Conservation (phyloP, 2,888 invertebrate species). For the Choristoneura rosaceana region DNA sequence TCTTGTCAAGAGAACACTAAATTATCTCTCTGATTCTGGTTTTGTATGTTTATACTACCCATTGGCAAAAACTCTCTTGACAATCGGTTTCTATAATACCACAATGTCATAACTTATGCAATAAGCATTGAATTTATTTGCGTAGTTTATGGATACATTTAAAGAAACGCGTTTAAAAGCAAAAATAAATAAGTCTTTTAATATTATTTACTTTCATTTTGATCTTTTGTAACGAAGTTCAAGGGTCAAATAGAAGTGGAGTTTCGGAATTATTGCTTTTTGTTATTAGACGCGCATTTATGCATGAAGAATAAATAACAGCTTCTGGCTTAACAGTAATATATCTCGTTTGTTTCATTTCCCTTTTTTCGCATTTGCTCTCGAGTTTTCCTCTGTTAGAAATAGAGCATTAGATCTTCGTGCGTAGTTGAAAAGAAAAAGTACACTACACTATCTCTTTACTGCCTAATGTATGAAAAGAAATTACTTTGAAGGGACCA, state of each 20-base stretch:
- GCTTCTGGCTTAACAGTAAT: constrained; percentile 55
- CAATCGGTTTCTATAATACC: constrained; percentile 46
- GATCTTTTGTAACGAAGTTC: background rate
- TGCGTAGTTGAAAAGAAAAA: background rate
- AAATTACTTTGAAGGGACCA: background rate
- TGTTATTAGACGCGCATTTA: constrained; percentile 44
- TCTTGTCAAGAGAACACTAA: constrained; percentile 59
- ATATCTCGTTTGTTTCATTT: constrained; percentile 4
- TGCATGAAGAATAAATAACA: constrained; percentile 58
- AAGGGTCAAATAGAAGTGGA: background rate
- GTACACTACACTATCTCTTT: background rate
- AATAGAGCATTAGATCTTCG: constrained; percentile 25
- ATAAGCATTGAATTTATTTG: constrained; percentile 45
- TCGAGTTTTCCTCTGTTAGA: constrained; percentile 20
- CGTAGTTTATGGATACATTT: constrained; percentile 51
- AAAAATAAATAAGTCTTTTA: background rate
- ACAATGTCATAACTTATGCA: constrained; percentile 50
- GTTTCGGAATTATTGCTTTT: background rate
- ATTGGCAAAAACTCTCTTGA: constrained; percentile 51
- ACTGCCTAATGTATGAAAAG: background rate
- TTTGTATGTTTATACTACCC: constrained; percentile 7
- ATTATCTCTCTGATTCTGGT: constrained; percentile 43
- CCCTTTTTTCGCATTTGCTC: constrained; percentile 36
- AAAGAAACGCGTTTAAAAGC: background rate
- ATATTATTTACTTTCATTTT: background rate